Evolutionary conservation across 1,140 invertebrate genomes (phyloP).

Genomic region (Camponotus pennsylvanicus): DNA sequence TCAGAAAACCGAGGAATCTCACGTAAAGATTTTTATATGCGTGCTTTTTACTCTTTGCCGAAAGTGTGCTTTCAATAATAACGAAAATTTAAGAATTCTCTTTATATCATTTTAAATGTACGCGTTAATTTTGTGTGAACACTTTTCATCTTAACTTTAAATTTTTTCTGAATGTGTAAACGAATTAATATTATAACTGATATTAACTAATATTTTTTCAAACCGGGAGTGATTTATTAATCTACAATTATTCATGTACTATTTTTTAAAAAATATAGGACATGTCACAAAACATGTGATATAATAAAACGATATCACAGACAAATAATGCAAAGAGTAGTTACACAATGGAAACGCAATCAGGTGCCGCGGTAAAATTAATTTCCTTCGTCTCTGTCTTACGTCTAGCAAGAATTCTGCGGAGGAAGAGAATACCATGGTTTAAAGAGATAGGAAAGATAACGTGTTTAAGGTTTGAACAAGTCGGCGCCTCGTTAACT

Average conservation of each 20-base stretch:
- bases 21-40: background rate
- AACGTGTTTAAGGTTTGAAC: conserved; percentile 43
- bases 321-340: background rate
- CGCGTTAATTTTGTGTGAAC: background rate
- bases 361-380: conserved; percentile 28
- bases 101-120: background rate
- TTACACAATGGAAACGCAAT: conserved; percentile 15
- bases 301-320: background rate
- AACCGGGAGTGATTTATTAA: background rate
- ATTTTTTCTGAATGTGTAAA: background rate
- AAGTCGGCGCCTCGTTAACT: conserved; percentile 36
- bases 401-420: background rate
- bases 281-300: background rate
- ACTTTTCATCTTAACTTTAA: background rate
- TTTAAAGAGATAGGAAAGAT: conserved; percentile 41
- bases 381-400: conserved; percentile 31
- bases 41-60: background rate
- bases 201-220: background rate
- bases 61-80: background rate
- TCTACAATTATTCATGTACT: background rate
- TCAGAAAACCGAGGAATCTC: background rate
- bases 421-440: background rate
- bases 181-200: background rate
- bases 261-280: background rate
- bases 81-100: background rate